Conservation (phyloP, 2,888 invertebrate genomes). For the Sarcophaga subvicina region DNA sequence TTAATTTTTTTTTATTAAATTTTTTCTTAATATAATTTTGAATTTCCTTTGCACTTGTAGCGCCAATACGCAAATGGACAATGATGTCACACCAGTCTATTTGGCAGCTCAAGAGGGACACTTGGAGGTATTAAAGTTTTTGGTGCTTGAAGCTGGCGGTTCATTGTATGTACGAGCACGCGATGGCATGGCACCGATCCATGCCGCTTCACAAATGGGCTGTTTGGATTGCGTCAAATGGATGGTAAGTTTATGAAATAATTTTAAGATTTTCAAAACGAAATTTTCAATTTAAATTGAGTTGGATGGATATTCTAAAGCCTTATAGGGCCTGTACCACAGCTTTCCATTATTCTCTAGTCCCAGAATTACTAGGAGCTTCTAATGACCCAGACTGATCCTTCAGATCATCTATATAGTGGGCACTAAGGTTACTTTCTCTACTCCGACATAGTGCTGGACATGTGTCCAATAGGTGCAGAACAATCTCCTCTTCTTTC, state of each 20-base stretch:
- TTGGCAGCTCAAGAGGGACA: constrained; percentile 95
- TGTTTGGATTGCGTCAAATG: constrained; percentile 93
- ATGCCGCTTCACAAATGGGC: constrained; percentile 95
- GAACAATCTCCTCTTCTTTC: too few relatives aligned
- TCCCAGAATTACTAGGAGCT: too few relatives aligned
- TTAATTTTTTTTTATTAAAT: neutral
- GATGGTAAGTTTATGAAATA: constrained; percentile 87
- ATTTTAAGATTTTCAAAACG: neutral
- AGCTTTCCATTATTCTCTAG: too few relatives aligned
- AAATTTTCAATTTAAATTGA: neutral
- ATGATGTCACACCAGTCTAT: constrained; percentile 95
- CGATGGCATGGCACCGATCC: constrained; percentile 95
- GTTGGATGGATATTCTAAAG: too few relatives aligned
- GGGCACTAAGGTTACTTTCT: too few relatives aligned
- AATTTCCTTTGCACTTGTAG: constrained; percentile 82
- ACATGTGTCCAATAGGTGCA: too few relatives aligned
- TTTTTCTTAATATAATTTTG: too few relatives aligned
- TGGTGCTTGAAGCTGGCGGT: constrained; percentile 92
- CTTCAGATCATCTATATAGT: too few relatives aligned
- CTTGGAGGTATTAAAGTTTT: constrained; percentile 91
- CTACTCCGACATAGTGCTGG: too few relatives aligned
- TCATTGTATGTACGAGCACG: constrained; percentile 91
- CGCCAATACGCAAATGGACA: constrained; percentile 95
- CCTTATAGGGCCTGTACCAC: too few relatives aligned
- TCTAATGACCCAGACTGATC: too few relatives aligned